Evolutionary conservation across 1,140 invertebrate species (phyloP), one percentile per base, ranked within the genome.

Genomic region (Mya arenaria): DNA sequence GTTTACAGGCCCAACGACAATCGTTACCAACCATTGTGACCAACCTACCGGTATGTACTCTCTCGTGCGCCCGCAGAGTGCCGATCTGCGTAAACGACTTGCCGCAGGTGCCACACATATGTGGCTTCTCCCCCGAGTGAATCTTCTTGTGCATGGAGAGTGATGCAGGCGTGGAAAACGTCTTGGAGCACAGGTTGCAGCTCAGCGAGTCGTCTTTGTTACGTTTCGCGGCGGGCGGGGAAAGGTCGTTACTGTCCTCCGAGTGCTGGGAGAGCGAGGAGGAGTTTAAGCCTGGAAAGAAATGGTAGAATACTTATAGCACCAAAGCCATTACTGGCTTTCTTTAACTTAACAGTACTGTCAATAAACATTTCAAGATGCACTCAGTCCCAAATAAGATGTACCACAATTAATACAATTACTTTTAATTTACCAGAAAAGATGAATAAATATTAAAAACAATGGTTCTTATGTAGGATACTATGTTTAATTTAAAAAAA

Each of bases 21-120:
- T n/a, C n/a, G n/a, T n/a, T n/a, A n/a, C n/a, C n/a, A n/a, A n/a
- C n/a, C n/a, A n/a, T n/a, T n/a, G n/a, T n/a, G n/a, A n/a, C n/a
- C n/a, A n/a, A n/a, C n/a, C n/a, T n/a, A n/a, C 86, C 87, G 17
- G 86, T 89, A 72, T 90, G 89, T 44, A 89, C 85, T 15, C 89
- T 65, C 73, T 90, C 89, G 60, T 90, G 89, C 19, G 87, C 87
- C 32, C 86, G 82, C 52, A 90, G 84, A 0, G 86, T 90, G 30
- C 89, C 87, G 32, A 89, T 86, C 74, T 90, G 89, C 4, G 87
- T 90, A 56, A 90, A 90, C 15, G 84, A 82, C 62, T 88, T 88
- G 23, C 86, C 89, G 82, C 87, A 90, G 0, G 82, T 84, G 23
- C 52, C 28, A 72, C 89, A 90, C 30, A 65, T 55, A 55, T 82